A percentile compares a stretch with the other conserved stretches of the same genome.
Conservation (phyloP, 2,888 invertebrate species). For the Invenusta paracnida region DNA sequence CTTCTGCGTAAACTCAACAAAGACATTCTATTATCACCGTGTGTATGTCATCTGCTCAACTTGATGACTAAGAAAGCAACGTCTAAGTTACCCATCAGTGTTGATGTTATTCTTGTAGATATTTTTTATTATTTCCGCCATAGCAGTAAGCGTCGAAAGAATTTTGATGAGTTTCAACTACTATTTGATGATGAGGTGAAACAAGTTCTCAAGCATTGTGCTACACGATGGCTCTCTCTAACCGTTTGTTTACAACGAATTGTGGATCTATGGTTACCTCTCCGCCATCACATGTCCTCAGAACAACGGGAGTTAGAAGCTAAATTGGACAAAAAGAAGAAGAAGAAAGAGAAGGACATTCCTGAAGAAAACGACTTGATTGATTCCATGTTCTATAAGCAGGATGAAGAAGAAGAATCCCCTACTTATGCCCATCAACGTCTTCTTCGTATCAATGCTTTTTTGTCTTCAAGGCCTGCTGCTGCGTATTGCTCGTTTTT, state of each 20-base stretch:
- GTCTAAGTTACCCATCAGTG: neutral
- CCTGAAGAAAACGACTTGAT: neutral
- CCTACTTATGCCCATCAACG: neutral
- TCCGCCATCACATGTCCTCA: slow-evolving; percentile 18
- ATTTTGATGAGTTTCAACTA: slow-evolving; percentile 6
- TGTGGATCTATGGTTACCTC: neutral
- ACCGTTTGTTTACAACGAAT: neutral
- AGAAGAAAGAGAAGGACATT: neutral
- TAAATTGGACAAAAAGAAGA: neutral
- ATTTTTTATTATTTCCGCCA: neutral
- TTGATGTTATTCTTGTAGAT: slow-evolving; percentile 10
- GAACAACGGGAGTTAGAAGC: neutral
- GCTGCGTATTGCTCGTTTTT: neutral
- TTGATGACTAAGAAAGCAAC: slow-evolving; percentile 6
- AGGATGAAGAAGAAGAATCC: neutral
- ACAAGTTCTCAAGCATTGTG: neutral
- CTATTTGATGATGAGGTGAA: neutral
- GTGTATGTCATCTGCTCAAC: neutral
- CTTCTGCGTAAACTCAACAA: neutral
- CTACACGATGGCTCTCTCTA: neutral
- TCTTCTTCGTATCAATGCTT: neutral
- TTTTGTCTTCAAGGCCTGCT: neutral
- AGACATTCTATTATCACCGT: neutral
- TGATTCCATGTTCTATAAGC: neutral
- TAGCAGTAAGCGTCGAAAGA: slow-evolving; percentile 7